Conservation (phyloP, 2,797 vertebrate genomes). For the Apogon hyalosoma region DNA sequence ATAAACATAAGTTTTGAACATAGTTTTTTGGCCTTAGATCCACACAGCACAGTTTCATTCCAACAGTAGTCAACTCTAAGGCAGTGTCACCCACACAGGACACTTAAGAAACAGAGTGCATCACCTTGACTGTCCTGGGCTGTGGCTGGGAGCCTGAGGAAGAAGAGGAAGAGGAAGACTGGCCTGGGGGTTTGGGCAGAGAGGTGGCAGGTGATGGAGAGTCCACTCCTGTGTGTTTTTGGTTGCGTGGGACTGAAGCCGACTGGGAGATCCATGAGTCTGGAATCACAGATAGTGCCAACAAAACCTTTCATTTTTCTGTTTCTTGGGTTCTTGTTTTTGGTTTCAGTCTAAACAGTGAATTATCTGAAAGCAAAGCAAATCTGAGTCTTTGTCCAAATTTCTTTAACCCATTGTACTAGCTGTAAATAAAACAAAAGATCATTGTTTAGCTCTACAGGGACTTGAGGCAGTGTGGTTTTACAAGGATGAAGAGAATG, state of each 20-base stretch:
- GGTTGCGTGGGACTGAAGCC: conserved; percentile 96
- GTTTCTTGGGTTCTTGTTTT: neutral
- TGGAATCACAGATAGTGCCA: conserved; percentile 48
- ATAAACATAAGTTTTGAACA: neutral
- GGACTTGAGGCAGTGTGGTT: too few relatives aligned
- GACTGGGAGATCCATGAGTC: conserved; percentile 99
- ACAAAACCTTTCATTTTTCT: neutral
- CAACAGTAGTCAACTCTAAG: neutral
- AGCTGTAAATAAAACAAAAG: too few relatives aligned
- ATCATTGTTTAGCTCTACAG: too few relatives aligned
- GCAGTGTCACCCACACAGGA: neutral
- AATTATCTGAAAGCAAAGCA: neutral
- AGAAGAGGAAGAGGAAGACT: conserved; percentile 88
- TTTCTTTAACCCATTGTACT: too few relatives aligned
- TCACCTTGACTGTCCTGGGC: conserved; percentile 93
- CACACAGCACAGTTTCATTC: neutral
- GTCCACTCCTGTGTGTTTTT: conserved; percentile 95
- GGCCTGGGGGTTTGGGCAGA: conserved; percentile 93
- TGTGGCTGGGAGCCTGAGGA: conserved; percentile 87
- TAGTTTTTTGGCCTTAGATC: neutral
- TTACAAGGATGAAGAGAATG: too few relatives aligned
- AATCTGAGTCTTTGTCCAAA: too few relatives aligned
- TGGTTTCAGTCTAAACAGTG: neutral
- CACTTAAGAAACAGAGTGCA: neutral
- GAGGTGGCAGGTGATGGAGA: conserved; percentile 92